Evolutionary conservation across 2,113 vertebrate species (phyloP), one percentile per base, ranked within the genome.

Genomic region (Phrynosoma blainvillii): DNA sequence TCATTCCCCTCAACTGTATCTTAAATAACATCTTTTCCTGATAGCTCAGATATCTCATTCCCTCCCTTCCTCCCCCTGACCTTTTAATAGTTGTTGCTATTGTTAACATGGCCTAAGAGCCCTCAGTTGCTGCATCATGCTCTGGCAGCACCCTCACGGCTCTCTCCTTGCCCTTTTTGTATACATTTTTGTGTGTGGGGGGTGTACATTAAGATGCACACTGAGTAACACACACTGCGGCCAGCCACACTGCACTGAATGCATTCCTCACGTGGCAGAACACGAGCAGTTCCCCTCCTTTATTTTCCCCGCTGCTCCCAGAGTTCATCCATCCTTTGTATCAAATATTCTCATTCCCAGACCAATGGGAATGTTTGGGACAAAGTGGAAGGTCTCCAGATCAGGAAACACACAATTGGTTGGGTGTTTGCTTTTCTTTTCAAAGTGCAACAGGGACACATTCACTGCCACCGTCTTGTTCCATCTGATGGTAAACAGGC

Each of bases 71-170:
- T 70, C 42, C 62, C 42, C 20, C 21, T 79, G 85, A 86, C 65
- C 85, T 86, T 79, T 86, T 56, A 79, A 79, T 70, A 27, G 68
- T 42, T 65, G 32, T 54, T 79, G 32, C 65, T 86, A 79, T 86
- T 79, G 85, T 79, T 79, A 86, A 79, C 76, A 36, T 20, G 70
- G 47, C 30, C 66, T 20, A 42, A 16, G 7, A 79, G n/a, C n/a
- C 52, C 47, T 86, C 12, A 36, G 40, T 5, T 27, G 85, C 85
- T 86, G 76, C 27, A 10, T 79, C 42, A 56, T 70, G 42, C 27
- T 32, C 30, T 30, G 54, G 36, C 40, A 21, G 75, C 27, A 59
- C 30, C 18, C 65, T 36, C 21, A 79, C 3, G n/a, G n/a, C 47
- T 79, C 30, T 70, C n/a, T 59, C 74, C 20, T 66, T 78, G 3